Percentiles rank a stretch among this genome's conserved stretches.
phyloP scores from a whole-genome alignment of 2,797 vertebrate species.

The Poecilia velifera region DNA sequence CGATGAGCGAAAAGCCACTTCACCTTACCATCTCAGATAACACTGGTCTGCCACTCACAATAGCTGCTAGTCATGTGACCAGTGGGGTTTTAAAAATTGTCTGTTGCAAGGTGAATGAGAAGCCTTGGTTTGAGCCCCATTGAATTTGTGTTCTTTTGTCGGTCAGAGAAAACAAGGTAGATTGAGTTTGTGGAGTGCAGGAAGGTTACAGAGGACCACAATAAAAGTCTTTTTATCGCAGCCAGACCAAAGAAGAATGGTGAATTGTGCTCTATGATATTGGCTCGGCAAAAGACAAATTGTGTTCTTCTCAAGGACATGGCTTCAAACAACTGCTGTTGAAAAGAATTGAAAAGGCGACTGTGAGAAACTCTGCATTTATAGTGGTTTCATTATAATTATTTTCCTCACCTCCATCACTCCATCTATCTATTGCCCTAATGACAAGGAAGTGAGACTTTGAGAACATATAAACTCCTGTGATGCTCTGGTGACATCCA shows the following conservation, averaged over 20 bases:
- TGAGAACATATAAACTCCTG: slow-evolving; percentile 58
- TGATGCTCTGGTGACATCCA: slow-evolving; percentile 41
- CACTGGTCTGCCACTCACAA: slow-evolving; percentile 55
- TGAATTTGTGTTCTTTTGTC: slow-evolving; percentile 78
- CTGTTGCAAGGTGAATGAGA: slow-evolving; percentile 58
- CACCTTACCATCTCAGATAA: slow-evolving; percentile 62
- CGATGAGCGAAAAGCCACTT: slow-evolving; percentile 65
- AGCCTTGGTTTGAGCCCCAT: slow-evolving; percentile 59
- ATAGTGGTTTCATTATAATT: slow-evolving; percentile 62
- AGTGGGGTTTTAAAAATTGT: slow-evolving; percentile 65
- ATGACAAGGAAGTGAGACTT: slow-evolving; percentile 30
- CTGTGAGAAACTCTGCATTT: slow-evolving; percentile 45
- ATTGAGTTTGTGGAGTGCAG: slow-evolving; percentile 76
- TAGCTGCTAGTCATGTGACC: slow-evolving; percentile 60
- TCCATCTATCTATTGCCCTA: slow-evolving; percentile 37
- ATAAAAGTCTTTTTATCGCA: slow-evolving; percentile 72
- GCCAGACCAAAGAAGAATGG: slow-evolving; percentile 64
- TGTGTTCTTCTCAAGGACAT: slow-evolving; percentile 76
- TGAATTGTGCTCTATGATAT: slow-evolving; percentile 70
- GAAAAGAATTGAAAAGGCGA: slow-evolving; percentile 38
- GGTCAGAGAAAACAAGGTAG: slow-evolving; percentile 66
- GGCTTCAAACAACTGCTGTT: slow-evolving; percentile 63
- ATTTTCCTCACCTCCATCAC: slow-evolving; percentile 57
- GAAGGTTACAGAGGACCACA: slow-evolving; percentile 70
- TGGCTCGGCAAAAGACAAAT: slow-evolving; percentile 66